Evolutionary conservation across 2,797 vertebrate species (phyloP).

Genomic region (Harpagifer antarcticus): DNA sequence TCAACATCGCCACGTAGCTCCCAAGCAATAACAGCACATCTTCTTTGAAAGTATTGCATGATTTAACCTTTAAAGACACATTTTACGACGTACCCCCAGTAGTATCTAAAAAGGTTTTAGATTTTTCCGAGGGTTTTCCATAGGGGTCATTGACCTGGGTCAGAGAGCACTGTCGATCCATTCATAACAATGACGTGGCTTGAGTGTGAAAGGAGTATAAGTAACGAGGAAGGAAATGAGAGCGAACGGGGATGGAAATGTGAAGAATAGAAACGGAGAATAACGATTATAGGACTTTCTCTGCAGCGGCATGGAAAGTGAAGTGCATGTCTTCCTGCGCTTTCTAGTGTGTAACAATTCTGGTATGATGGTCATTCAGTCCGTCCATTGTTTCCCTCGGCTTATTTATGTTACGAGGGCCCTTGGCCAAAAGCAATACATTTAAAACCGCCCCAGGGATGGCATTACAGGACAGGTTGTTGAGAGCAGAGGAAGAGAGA

Average conservation of each 20-base stretch:
- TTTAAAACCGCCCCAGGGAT: slow-evolving; percentile 77
- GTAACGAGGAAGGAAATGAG: slow-evolving; percentile 67
- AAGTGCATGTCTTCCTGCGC: slow-evolving; percentile 63
- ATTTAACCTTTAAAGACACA: neutral
- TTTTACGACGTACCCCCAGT: neutral
- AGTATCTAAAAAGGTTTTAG: neutral
- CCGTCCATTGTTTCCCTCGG: slow-evolving; percentile 74
- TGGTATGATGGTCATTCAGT: slow-evolving; percentile 68
- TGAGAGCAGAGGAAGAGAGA: slow-evolving; percentile 50
- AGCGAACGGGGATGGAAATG: slow-evolving; percentile 50
- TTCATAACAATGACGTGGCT: slow-evolving; percentile 51
- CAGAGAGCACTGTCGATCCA: slow-evolving; percentile 41
- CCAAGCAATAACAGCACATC: neutral
- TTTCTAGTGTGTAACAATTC: slow-evolving; percentile 60
- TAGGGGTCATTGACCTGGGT: slow-evolving; percentile 24
- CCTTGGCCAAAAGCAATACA: slow-evolving; percentile 77
- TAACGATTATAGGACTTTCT: slow-evolving; percentile 65
- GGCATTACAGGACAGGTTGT: slow-evolving; percentile 73
- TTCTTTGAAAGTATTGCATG: neutral
- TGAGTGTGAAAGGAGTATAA: slow-evolving; percentile 36
- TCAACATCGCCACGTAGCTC: neutral
- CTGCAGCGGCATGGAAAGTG: slow-evolving; percentile 60
- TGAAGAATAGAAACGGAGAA: slow-evolving; percentile 58
- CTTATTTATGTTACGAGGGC: slow-evolving; percentile 77
- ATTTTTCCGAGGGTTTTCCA: slow-evolving; percentile 14